phyloP scores from a whole-genome alignment of 1,140 invertebrate genomes.

The Scaptomyza montana region DNA sequence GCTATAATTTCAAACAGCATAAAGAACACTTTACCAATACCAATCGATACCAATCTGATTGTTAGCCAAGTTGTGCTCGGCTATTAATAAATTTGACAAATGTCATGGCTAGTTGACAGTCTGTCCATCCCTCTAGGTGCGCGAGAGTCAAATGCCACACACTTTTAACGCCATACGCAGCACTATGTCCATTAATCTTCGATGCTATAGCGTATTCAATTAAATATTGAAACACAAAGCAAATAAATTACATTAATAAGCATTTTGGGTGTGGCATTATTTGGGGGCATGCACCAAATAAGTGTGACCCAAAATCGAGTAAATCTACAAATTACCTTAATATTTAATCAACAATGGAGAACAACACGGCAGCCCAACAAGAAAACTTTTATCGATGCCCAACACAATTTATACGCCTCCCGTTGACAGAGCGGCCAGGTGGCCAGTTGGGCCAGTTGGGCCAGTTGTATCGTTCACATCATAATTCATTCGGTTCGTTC shows the following conservation, averaged over 20 bases:
- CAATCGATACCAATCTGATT: not conserved
- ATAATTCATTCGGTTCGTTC: conserved; percentile 65
- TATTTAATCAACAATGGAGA: conserved; percentile 69
- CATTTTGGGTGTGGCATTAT: conserved; percentile 20
- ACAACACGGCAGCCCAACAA: conserved; percentile 21
- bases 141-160: conserved; percentile 10
- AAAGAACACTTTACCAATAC: conserved; percentile 5
- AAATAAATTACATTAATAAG: conserved; percentile 63
- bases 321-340: conserved; percentile 80
- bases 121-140: conserved; percentile 26
- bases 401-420: conserved; percentile 58
- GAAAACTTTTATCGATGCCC: conserved; percentile 43
- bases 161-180: conserved; percentile 54
- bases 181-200: conserved; percentile 64
- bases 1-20: not conserved
- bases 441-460: not conserved
- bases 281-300: conserved; percentile 48
- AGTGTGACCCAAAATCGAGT: conserved; percentile 70
- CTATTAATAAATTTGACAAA: conserved; percentile 68
- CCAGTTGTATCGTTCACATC: conserved; percentile 41
- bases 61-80: conserved; percentile 28
- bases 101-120: conserved; percentile 7
- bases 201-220: conserved; percentile 72
- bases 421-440: conserved; percentile 61
- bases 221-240: conserved; percentile 69